phyloP scores from a whole-genome alignment of 2,888 invertebrate genomes.

The Eudasyphora cyanicolor region DNA sequence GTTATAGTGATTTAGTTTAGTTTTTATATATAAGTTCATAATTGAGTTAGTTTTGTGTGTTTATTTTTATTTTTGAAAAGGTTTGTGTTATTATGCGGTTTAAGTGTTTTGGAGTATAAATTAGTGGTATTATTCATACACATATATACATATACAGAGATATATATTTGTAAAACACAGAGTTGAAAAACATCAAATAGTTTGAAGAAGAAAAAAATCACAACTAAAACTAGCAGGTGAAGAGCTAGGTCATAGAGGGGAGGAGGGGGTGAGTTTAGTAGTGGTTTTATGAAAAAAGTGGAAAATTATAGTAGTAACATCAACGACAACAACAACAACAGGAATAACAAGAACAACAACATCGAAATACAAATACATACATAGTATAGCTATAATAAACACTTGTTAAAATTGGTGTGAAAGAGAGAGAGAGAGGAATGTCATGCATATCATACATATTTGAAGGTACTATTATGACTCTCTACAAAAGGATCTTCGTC shows the following conservation, averaged over 20 bases:
- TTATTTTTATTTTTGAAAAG: background rate
- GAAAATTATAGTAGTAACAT: no score
- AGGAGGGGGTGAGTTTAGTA: background rate
- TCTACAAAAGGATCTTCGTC: no score
- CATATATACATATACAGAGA: no score
- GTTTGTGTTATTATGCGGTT: slow-evolving; percentile 64
- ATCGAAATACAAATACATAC: background rate
- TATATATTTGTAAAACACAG: background rate
- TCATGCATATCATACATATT: no score
- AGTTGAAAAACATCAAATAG: background rate
- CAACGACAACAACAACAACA: slow-evolving; percentile 1
- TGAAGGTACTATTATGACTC: no score
- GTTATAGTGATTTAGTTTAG: background rate
- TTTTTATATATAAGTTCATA: slow-evolving; percentile 16
- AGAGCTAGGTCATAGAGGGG: background rate
- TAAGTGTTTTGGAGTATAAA: slow-evolving; percentile 54
- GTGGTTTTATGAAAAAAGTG: background rate
- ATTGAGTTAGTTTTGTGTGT: slow-evolving; percentile 10
- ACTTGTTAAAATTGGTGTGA: background rate
- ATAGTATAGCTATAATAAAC: no score
- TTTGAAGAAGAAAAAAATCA: background rate
- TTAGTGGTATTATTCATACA: background rate
- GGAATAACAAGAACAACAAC: background rate
- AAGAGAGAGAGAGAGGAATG: background rate
- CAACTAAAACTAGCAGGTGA: background rate